Evolutionary conservation across 2,888 invertebrate genomes (phyloP).

Genomic region (Lepidonotus clava): DNA sequence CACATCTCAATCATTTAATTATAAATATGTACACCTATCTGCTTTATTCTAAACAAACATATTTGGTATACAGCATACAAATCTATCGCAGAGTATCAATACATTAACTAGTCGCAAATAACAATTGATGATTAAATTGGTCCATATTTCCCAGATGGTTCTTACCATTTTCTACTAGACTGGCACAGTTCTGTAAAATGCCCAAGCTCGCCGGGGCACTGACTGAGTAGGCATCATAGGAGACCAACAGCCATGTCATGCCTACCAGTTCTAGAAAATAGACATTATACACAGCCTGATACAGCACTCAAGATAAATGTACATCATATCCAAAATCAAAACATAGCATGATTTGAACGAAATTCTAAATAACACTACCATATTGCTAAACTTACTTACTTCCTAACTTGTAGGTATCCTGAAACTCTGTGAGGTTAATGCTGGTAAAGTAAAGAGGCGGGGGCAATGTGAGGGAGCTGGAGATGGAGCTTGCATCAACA

Average conservation of each 20-base stretch:
- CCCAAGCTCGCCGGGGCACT: not conserved
- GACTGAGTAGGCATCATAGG: not conserved
- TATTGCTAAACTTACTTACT: no score
- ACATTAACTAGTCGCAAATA: not conserved
- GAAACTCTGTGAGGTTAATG: no score
- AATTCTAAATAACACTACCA: no score
- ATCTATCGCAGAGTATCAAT: not conserved
- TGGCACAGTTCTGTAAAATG: not conserved
- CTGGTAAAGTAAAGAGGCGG: no score
- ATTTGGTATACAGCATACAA: not conserved
- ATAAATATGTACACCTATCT: no score
- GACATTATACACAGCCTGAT: no score
- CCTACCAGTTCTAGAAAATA: not conserved
- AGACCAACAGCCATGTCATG: not conserved
- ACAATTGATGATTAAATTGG: not conserved
- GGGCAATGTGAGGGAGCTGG: no score
- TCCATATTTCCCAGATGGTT: not conserved
- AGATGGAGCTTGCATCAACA: not conserved
- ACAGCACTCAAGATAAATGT: no score
- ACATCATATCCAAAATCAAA: no score
- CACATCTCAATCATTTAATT: no score
- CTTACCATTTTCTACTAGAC: constrained; percentile 15
- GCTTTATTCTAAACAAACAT: no score
- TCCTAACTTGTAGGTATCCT: not conserved
- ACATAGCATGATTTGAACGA: no score